A percentile compares a stretch with the other conserved stretches of the same genome.
phyloP scores from a whole-genome alignment of 2,888 invertebrate species.

The Folsomia manolachei region DNA sequence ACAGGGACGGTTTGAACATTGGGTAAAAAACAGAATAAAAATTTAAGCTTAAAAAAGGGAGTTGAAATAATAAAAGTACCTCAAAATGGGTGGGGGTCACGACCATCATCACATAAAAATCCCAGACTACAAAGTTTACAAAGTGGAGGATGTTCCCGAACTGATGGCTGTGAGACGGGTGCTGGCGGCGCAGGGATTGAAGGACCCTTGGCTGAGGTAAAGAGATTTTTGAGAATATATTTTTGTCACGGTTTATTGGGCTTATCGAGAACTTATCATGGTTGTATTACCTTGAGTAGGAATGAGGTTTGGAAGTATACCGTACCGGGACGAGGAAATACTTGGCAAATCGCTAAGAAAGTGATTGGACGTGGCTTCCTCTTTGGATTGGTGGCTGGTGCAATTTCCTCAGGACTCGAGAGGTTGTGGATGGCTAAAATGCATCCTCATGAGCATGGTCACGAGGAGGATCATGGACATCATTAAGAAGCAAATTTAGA shows the following conservation, averaged over 20 bases:
- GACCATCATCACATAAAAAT: constrained; percentile 62
- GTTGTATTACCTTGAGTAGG: constrained; percentile 54
- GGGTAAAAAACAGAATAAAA: too few relatives aligned
- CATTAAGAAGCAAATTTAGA: background rate
- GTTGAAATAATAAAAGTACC: too few relatives aligned
- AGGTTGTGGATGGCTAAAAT: constrained; percentile 33
- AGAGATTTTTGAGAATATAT: constrained; percentile 6
- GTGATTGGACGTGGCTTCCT: constrained; percentile 62
- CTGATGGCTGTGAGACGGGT: constrained; percentile 64
- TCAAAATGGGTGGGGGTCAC: constrained; percentile 57
- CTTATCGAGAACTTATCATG: background rate
- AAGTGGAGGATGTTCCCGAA: constrained; percentile 67
- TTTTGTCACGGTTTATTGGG: background rate
- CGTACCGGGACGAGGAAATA: constrained; percentile 10
- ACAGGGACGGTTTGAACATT: too few relatives aligned
- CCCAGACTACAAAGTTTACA: constrained; percentile 71
- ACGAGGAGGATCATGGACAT: constrained; percentile 50
- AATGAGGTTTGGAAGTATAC: constrained; percentile 79
- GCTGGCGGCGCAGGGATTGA: constrained; percentile 68
- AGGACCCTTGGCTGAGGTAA: constrained; percentile 83
- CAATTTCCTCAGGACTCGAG: constrained; percentile 58
- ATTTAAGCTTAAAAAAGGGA: too few relatives aligned
- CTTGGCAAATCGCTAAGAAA: constrained; percentile 8
- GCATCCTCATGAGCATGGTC: constrained; percentile 52
- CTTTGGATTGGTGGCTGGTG: constrained; percentile 62